These are phyloP conservation scores for Rhipidura dahli DNA, from an alignment of 2,113 vertebrate genomes.

Conservation along the genomic window DNA sequence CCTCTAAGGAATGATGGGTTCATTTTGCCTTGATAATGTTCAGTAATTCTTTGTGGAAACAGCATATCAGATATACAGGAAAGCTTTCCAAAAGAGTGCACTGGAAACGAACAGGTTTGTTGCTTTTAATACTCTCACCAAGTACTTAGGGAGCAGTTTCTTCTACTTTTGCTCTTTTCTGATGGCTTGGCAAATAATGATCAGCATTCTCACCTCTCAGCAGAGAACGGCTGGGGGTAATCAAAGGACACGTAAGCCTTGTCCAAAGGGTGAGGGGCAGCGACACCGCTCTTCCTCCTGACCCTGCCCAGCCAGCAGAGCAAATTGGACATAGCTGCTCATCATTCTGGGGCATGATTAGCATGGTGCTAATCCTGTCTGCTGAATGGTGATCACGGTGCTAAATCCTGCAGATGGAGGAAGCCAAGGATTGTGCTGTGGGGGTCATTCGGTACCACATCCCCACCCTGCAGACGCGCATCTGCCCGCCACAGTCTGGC, in stretches of 20 bases:
- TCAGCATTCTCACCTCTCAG: background rate
- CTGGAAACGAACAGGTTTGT: background rate
- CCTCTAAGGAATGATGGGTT: conserved; percentile 23
- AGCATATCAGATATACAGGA: background rate
- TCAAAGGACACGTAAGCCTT: background rate
- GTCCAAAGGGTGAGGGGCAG: background rate
- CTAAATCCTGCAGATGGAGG: background rate
- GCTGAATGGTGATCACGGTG: background rate
- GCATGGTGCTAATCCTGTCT: background rate
- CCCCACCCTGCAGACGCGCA: rapidly evolving
- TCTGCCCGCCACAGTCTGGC: background rate
- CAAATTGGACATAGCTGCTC: background rate
- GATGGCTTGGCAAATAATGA: background rate
- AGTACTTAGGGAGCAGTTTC: background rate
- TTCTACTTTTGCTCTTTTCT: background rate
- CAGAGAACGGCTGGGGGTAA: background rate
- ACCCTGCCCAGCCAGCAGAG: background rate
- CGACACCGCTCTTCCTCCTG: background rate
- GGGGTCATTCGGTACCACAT: background rate
- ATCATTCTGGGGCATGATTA: background rate
- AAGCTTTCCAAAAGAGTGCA: background rate
- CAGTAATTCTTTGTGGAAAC: conserved; percentile 14
- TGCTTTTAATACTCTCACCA: background rate
- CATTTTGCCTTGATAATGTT: background rate
- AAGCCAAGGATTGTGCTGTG: background rate